Evolutionary conservation across 2,888 invertebrate genomes (phyloP), one percentile per base, ranked within the genome.

Genomic region (Trachelus stipa): DNA sequence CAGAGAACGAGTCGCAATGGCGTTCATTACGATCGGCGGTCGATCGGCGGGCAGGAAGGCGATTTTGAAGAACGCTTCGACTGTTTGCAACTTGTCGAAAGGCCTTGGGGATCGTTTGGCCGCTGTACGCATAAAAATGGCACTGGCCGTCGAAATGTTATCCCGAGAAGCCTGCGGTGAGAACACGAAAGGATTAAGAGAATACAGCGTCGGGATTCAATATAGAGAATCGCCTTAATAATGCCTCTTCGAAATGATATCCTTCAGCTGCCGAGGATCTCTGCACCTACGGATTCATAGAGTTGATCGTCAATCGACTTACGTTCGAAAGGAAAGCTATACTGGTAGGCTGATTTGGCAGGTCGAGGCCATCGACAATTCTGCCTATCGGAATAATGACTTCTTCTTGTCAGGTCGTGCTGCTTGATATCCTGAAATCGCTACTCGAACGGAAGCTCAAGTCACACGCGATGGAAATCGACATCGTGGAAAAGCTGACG

Each of bases 1-100:
- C 68, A 88, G 92, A 34, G 92, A 93, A 86, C 87, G 90, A 83
- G 87, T 89, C 6, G 90, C 91, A 9, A 85, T 91, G 79, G 87
- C 90, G 71, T 88, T 92, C 73, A 87, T 84, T 69, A 88, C 89
- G 77, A 84, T 93, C 68, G 91, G 92, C 0, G 86, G 86, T 73
- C 89, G 92, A 40, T 87, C 88, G 0, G 87, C 86, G 68, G 93
- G 92, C 3, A 91, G 90, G 81, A 85, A 89, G 68, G 90, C 91
- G 0, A 92, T 93, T 80, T 86, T 91, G 6, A 83, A 86, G 68
- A 91, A 92, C 82, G 81, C 85, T 40, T 76, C 76, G 33, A 86
- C 91, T 68, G 79, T 93, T 34, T 80, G 85, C 35, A 90, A 91
- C 80, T 83, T 93, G 76, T 80, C 81, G 23, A 83, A 81, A 68